These are phyloP conservation scores for Antennarius striatus DNA, from an alignment of 2,113 vertebrate species.

Conservation along the genomic window DNA sequence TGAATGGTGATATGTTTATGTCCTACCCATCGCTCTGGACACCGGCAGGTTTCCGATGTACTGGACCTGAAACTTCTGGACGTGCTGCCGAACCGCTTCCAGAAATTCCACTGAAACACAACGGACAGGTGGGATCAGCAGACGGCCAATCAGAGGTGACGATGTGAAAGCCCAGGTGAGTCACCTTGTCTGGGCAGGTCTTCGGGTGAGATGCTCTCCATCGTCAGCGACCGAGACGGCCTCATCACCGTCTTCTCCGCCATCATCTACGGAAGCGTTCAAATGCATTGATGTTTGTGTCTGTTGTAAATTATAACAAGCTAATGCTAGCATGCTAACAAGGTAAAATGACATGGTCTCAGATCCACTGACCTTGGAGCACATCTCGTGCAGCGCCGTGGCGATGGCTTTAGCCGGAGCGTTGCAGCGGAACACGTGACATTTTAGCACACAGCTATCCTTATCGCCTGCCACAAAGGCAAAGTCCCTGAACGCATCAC, in stretches of 20 bases:
- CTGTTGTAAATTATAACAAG: background rate
- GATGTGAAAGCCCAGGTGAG: background rate
- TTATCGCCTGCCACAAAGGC: conserved; percentile 96
- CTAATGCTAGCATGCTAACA: background rate
- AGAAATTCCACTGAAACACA: conserved; percentile 84
- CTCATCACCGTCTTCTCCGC: conserved; percentile 79
- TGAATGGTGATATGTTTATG: background rate
- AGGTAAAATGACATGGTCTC: background rate
- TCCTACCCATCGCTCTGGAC: conserved; percentile 89
- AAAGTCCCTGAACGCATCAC: conserved; percentile 85
- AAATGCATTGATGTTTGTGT: background rate
- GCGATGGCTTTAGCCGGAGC: conserved; percentile 94
- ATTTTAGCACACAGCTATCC: conserved; percentile 94
- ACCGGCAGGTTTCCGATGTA: conserved; percentile 91
- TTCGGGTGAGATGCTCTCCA: conserved; percentile 84
- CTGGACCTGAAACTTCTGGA: conserved; percentile 89
- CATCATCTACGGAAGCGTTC: conserved; percentile 61
- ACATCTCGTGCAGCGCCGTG: conserved; percentile 89
- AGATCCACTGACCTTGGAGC: conserved; percentile 85
- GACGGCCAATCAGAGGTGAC: conserved; percentile 14
- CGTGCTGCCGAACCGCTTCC: conserved; percentile 84
- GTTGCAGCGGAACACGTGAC: conserved; percentile 94
- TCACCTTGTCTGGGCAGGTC: conserved; percentile 89
- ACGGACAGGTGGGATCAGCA: background rate
- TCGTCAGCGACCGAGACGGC: conserved; percentile 71